Evolutionary conservation across 2,888 invertebrate genomes (phyloP), one percentile per base, ranked within the genome.

Genomic region (Pandemis heparana): DNA sequence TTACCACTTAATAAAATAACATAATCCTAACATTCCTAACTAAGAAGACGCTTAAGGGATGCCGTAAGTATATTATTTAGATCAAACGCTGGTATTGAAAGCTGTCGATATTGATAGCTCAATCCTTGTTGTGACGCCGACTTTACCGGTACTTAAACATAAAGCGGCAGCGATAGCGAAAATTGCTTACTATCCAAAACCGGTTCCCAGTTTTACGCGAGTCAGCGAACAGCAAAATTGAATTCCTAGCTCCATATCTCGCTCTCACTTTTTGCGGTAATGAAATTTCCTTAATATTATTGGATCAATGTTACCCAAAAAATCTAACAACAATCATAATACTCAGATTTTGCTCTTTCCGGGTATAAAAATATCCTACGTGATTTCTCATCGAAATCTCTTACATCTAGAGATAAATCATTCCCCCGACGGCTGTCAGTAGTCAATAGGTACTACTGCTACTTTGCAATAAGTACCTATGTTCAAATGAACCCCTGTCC

Each of bases 221-320:
- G 67, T 76, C 79, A 82, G 23, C 79, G 80, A 81, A 79, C 81
- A 76, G 81, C 73, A 76, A 81, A 83, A 82, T 82, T 78, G 79
- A 81, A 82, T 77, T 77, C 70, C 71, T 77, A 63, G 53, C 69
- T 65, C 56, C 51, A 65, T 43, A 23, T 48, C 64, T 23, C 10
- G 41, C 53, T 56, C 53, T 67, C n/a, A 67, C 56, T 68, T 73
- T 66, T 63, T 48, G 63, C 32, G 48, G 43, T 61, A 70, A 74
- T 69, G 69, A 69, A 63, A 73, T 68, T 59, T 39, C 63, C 10
- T 39, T 59, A n/a, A 61, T 53, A 53, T 53, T 62, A 62, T 62
- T 62, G 41, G 41, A 32, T 59, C n/a, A 59, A 14, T 59, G n/a
- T 39, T 41, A 16, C 61, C 8, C 43, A 43, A 10, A 43, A 43